Conservation (phyloP, 2,888 invertebrate genomes). For the Linyphia triangularis region DNA sequence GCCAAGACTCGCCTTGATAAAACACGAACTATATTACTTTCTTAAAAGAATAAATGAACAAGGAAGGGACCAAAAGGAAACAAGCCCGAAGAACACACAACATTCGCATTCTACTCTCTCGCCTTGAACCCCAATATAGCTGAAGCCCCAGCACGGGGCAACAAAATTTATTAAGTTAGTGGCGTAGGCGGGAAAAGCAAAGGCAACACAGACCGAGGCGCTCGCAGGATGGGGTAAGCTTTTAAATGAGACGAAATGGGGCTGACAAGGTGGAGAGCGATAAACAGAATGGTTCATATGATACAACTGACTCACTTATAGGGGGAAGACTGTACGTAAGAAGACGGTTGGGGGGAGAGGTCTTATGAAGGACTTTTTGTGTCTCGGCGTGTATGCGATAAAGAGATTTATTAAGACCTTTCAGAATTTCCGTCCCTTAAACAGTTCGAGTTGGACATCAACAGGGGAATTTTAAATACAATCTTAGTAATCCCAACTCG, state of each 20-base stretch:
- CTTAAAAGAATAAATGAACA: neutral
- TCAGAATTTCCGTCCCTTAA: no score
- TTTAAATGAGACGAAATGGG: conserved; percentile 35
- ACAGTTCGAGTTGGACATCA: no score
- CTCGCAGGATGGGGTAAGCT: conserved; percentile 37
- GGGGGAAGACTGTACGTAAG: neutral
- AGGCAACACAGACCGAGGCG: neutral
- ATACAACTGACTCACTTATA: neutral
- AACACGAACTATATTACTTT: neutral
- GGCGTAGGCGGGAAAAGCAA: conserved; percentile 13
- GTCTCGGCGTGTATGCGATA: no score
- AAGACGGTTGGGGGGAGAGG: neutral
- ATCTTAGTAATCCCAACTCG: no score
- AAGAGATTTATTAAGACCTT: no score
- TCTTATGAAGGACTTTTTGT: no score
- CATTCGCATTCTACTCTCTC: neutral
- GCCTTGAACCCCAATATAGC: conserved; percentile 52
- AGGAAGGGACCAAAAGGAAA: neutral
- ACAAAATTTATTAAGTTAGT: conserved; percentile 13
- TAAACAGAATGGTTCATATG: neutral
- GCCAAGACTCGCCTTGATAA: neutral
- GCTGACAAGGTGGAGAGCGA: conserved; percentile 1
- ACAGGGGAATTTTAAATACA: no score
- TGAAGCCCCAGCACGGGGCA: conserved; percentile 26
- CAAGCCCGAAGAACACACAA: conserved; percentile 11